These are phyloP conservation scores for Agapornis roseicollis DNA, from an alignment of 2,113 vertebrate genomes.

Conservation along the genomic window DNA sequence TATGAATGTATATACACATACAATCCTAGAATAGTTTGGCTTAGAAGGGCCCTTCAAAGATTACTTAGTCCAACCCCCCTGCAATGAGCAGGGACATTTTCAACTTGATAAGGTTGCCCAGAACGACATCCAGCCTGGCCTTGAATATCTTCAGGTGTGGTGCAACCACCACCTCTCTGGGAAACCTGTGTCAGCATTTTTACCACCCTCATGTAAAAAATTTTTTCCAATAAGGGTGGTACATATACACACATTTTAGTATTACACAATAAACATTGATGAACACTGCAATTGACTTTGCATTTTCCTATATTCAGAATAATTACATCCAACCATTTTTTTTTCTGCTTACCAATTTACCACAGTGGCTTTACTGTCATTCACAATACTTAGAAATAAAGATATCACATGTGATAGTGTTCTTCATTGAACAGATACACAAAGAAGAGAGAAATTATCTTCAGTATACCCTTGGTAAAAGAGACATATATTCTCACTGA, in stretches of 20 bases:
- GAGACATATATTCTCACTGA: background rate
- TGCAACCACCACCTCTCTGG: background rate
- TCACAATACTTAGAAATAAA: background rate
- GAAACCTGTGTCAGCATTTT: background rate
- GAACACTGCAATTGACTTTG: background rate
- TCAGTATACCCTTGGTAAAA: background rate
- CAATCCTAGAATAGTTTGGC: background rate
- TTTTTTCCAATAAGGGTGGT: background rate
- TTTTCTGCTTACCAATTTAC: background rate
- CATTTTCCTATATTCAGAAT: background rate
- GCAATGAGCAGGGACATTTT: background rate
- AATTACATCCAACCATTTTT: background rate
- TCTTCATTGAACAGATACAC: background rate
- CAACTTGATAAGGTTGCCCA: background rate
- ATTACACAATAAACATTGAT: background rate
- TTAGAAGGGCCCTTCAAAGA: background rate
- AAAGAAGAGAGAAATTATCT: background rate
- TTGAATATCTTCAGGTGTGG: background rate
- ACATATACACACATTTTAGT: background rate
- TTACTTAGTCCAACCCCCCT: background rate
- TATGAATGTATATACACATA: background rate
- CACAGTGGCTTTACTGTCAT: background rate
- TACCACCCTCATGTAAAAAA: background rate
- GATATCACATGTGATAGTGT: background rate
- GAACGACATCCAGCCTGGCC: background rate